Evolutionary conservation across 35 echinoderm and acorn worm species (phyloP).

Genomic region (Holothuria glaberrima): DNA sequence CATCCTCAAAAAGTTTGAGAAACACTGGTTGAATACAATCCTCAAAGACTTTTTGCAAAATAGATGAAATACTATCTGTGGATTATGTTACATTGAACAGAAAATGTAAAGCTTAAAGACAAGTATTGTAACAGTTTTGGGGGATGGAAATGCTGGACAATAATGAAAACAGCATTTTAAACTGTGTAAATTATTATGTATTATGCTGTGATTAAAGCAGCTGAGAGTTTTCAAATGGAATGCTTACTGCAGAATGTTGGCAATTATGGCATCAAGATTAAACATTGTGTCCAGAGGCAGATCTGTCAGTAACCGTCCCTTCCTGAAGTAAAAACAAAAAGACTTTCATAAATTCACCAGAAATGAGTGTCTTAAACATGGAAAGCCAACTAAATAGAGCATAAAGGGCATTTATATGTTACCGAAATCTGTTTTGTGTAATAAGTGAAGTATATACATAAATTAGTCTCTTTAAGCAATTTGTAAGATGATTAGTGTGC

Average conservation of each 20-base stretch:
- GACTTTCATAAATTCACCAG: background rate
- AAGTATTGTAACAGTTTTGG: too few species aligned
- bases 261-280: conserved; percentile 50
- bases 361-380: background rate
- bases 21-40: background rate
- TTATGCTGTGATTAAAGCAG: too few species aligned
- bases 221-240: too few species aligned
- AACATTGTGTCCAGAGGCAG: conserved; percentile 58
- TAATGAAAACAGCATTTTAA: too few species aligned
- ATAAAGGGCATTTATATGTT: background rate
- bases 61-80: background rate
- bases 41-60: too few species aligned
- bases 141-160: too few species aligned
- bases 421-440: too few species aligned
- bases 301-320: conserved; percentile 40
- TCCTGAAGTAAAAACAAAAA: conserved; percentile 33
- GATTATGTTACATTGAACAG: background rate
- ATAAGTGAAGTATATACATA: too few species aligned
- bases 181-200: too few species aligned
- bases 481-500: too few species aligned
- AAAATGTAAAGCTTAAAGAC: too few species aligned
- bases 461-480: too few species aligned
- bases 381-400: background rate
- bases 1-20: background rate
- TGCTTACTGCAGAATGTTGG: conserved; percentile 55